Conservation (phyloP, 2,113 vertebrate genomes). For the Pantherophis guttatus region DNA sequence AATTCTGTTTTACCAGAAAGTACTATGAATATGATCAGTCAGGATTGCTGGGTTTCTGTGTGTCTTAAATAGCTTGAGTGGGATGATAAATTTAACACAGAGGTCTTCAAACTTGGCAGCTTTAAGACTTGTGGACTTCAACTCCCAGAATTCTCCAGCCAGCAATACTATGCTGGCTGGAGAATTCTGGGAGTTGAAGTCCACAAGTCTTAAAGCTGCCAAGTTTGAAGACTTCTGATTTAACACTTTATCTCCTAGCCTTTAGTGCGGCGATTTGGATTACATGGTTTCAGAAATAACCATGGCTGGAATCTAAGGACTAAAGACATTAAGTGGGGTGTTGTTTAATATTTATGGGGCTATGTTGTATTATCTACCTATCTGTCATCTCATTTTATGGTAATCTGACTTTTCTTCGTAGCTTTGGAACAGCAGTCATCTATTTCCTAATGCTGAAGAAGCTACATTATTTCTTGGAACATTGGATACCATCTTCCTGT, state of each 20-base stretch:
- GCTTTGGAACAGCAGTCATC: constrained; percentile 82
- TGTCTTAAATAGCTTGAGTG: not conserved
- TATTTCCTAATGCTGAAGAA: constrained; percentile 79
- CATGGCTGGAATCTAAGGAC: not conserved
- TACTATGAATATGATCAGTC: not conserved
- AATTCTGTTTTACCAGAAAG: not conserved
- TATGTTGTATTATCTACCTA: not conserved
- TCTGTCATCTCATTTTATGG: not conserved
- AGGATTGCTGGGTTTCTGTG: not conserved
- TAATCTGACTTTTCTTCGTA: constrained; percentile 51
- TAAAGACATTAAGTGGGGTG: not conserved
- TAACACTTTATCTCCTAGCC: not conserved
- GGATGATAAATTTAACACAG: not conserved
- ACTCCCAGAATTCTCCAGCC: no score
- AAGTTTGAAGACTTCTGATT: not conserved
- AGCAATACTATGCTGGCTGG: no score
- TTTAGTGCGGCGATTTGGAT: not conserved
- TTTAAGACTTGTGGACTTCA: no score
- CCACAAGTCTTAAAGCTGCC: no score
- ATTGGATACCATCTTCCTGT: constrained; percentile 91
- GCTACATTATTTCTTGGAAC: constrained; percentile 91
- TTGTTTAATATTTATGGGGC: not conserved
- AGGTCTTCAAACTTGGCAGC: no score
- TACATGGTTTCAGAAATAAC: not conserved
- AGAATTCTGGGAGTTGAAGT: no score